Conservation (phyloP, 2,888 invertebrate species). For the Epirrhoe alternata region DNA sequence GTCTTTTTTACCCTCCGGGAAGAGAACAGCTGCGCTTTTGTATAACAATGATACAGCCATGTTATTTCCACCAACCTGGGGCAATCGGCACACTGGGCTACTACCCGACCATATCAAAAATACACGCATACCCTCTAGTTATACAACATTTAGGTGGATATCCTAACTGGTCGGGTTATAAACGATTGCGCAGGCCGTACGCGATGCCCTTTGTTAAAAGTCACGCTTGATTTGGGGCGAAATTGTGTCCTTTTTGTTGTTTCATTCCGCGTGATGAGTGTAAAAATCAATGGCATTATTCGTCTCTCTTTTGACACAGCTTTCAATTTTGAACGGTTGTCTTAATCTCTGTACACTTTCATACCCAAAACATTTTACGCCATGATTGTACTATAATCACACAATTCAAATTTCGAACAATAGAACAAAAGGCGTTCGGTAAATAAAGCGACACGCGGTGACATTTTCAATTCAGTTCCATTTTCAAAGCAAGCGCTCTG, state of each 20-base stretch:
- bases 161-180: conserved; percentile 58
- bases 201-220: conserved; percentile 77
- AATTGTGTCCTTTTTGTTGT: conserved; percentile 83
- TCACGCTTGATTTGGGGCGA: conserved; percentile 81
- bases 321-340: conserved; percentile 46
- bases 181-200: conserved; percentile 68
- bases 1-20: conserved; percentile 81
- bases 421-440: conserved; percentile 52
- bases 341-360: conserved; percentile 43
- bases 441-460: conserved; percentile 68
- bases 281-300: conserved; percentile 71
- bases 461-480: conserved; percentile 73
- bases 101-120: conserved; percentile 57
- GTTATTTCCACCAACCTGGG: conserved; percentile 76
- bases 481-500: conserved; percentile 58
- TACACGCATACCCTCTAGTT: conserved; percentile 33
- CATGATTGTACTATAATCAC: conserved; percentile 45
- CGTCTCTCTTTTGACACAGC: conserved; percentile 38
- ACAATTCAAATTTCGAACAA: conserved; percentile 44
- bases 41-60: conserved; percentile 83
- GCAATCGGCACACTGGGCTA: conserved; percentile 72
- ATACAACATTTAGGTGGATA: conserved; percentile 35
- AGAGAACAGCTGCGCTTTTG: conserved; percentile 82
- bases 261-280: conserved; percentile 75
- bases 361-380: conserved; percentile 14